Conservation (phyloP, 2,113 vertebrate species). For the Triplophysa tibetana region DNA sequence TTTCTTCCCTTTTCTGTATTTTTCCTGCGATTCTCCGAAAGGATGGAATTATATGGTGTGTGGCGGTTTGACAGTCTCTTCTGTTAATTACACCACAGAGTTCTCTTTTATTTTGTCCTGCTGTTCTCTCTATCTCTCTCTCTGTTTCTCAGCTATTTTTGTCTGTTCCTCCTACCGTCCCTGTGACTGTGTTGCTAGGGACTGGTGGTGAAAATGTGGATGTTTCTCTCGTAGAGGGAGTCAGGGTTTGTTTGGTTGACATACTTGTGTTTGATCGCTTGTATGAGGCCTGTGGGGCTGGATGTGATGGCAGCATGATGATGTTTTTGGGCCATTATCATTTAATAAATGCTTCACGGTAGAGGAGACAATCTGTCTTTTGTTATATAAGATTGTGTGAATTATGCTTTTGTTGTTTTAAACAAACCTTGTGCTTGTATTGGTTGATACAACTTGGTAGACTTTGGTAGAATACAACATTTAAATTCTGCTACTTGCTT, state of each 20-base stretch:
- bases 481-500: no score
- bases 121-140: constrained; percentile 22
- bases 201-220: constrained; percentile 35
- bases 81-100: constrained; percentile 56
- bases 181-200: constrained; percentile 56
- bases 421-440: neutral
- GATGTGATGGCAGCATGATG: neutral
- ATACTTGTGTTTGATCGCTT: neutral
- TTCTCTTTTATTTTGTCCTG: constrained; percentile 37
- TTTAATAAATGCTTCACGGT: neutral
- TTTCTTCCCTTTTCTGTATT: neutral
- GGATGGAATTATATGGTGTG: constrained; percentile 53
- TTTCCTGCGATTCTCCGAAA: constrained; percentile 37
- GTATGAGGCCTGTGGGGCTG: neutral
- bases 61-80: constrained; percentile 51
- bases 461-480: no score
- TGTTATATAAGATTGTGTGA: neutral
- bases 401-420: neutral
- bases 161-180: constrained; percentile 58
- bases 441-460: no score
- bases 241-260: constrained; percentile 10
- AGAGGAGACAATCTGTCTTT: neutral
- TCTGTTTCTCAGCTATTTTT: constrained; percentile 62
- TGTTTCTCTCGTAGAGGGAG: constrained; percentile 14
- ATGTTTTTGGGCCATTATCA: neutral